phyloP scores from a whole-genome alignment of 2,888 invertebrate genomes.

The Tachina fera region DNA sequence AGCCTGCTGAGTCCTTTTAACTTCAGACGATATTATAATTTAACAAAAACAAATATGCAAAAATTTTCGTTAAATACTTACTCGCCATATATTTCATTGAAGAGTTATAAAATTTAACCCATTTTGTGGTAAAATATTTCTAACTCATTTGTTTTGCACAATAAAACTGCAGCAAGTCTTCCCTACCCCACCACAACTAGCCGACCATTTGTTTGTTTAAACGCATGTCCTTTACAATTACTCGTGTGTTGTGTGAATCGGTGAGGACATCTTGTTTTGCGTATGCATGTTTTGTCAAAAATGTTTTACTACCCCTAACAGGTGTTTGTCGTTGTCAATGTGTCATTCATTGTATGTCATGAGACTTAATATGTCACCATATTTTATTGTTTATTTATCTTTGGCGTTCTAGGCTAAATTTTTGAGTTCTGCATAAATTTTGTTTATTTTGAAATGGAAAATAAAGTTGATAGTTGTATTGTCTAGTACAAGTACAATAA shows the following conservation, averaged over 20 bases:
- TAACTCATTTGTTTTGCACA: conserved; percentile 17
- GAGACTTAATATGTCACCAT: conserved; percentile 18
- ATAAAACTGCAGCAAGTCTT: conserved; percentile 18
- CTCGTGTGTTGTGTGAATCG: neutral
- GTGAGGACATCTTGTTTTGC: neutral
- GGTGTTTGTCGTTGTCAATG: conserved; percentile 36
- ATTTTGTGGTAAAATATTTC: no score
- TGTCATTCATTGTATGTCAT: conserved; percentile 28
- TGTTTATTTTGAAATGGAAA: neutral
- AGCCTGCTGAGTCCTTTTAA: neutral
- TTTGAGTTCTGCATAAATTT: neutral
- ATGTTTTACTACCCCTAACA: conserved; percentile 22
- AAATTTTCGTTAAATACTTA: neutral
- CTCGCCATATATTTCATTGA: conserved; percentile 23
- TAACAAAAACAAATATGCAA: neutral
- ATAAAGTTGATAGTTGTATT: neutral
- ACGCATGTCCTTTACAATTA: neutral
- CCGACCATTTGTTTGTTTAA: neutral
- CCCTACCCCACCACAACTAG: neutral
- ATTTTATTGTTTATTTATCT: conserved; percentile 44
- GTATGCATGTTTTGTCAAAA: conserved; percentile 15
- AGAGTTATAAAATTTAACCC: conserved; percentile 59
- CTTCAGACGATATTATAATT: neutral
- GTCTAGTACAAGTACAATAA: neutral
- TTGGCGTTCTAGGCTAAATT: neutral